Conservation (phyloP, 2,113 vertebrate genomes). For the Ochotona curzoniae region DNA sequence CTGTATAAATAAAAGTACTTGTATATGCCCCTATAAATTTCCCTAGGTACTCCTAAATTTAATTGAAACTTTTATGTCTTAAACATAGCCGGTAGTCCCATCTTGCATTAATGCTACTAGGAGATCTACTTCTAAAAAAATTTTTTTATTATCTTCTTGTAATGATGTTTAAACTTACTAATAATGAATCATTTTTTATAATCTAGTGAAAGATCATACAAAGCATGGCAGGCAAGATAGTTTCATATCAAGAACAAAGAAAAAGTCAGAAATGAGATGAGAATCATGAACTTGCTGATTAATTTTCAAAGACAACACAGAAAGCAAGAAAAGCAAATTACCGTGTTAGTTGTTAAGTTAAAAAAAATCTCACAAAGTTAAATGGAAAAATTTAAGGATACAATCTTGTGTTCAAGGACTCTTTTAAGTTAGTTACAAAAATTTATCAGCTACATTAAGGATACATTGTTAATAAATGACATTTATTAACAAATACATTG, state of each 20-base stretch:
- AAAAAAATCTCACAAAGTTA: neutral
- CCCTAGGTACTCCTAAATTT: conserved; percentile 1
- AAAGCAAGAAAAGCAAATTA: conserved; percentile 60
- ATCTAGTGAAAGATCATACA: conserved; percentile 28
- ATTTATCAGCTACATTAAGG: neutral
- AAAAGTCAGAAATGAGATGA: conserved; percentile 57
- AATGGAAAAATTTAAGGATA: conserved; percentile 63
- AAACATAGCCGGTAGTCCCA: neutral
- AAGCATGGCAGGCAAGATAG: conserved; percentile 40
- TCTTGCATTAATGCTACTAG: conserved; percentile 13
- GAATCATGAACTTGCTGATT: conserved; percentile 53
- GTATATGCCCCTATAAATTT: conserved; percentile 16
- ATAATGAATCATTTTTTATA: conserved; percentile 58
- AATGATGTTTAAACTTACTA: conserved; percentile 45
- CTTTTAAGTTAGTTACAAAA: conserved; percentile 60
- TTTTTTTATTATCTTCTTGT: neutral
- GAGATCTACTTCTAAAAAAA: conserved; percentile 33
- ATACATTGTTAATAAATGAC: neutral
- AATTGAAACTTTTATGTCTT: conserved; percentile 41
- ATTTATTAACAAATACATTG: too few relatives aligned
- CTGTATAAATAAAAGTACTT: neutral
- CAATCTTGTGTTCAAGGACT: conserved; percentile 69
- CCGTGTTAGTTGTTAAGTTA: conserved; percentile 25
- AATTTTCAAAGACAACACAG: conserved; percentile 63
- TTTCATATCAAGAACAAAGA: conserved; percentile 21